phyloP scores from a whole-genome alignment of 2,797 vertebrate species.

The Gymnocypris eckloni region DNA sequence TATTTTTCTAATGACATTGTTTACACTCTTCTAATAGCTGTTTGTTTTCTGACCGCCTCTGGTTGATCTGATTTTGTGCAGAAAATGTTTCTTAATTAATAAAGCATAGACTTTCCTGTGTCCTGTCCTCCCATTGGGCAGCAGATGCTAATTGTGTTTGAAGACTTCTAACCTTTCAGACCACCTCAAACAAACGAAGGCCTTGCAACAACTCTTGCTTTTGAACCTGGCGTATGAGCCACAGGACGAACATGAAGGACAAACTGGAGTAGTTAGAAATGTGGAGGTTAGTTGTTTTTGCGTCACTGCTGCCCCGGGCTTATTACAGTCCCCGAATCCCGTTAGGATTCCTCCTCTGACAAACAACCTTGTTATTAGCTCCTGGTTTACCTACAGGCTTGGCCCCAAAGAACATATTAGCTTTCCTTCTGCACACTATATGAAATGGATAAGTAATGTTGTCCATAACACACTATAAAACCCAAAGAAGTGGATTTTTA shows the following conservation, averaged over 20 bases:
- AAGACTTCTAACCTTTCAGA: conserved; percentile 42
- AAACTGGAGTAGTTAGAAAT: background rate
- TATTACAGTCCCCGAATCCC: conserved; percentile 50
- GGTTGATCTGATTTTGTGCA: conserved; percentile 63
- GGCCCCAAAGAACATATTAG: conserved; percentile 56
- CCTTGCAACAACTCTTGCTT: background rate
- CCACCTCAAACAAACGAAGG: conserved; percentile 9
- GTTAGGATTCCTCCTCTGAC: conserved; percentile 51
- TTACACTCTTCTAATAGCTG: conserved; percentile 63
- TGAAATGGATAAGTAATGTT: conserved; percentile 59
- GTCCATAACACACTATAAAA: conserved; percentile 68
- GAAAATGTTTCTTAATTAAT: conserved; percentile 65
- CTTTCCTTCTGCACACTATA: conserved; percentile 58
- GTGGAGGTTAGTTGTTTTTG: conserved; percentile 23
- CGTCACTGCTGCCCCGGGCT: conserved; percentile 12
- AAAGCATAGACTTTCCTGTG: conserved; percentile 41
- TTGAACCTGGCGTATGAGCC: background rate
- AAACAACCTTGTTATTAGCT: conserved; percentile 56
- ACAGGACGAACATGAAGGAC: background rate
- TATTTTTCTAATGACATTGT: conserved; percentile 62
- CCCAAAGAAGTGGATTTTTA: conserved; percentile 63
- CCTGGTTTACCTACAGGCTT: conserved; percentile 62
- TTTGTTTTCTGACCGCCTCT: conserved; percentile 57
- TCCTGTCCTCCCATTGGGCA: conserved; percentile 39
- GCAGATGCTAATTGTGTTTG: conserved; percentile 44